Evolutionary conservation across 2,113 vertebrate genomes (phyloP), one percentile per base, ranked within the genome.

Genomic region (Alligator sinensis): DNA sequence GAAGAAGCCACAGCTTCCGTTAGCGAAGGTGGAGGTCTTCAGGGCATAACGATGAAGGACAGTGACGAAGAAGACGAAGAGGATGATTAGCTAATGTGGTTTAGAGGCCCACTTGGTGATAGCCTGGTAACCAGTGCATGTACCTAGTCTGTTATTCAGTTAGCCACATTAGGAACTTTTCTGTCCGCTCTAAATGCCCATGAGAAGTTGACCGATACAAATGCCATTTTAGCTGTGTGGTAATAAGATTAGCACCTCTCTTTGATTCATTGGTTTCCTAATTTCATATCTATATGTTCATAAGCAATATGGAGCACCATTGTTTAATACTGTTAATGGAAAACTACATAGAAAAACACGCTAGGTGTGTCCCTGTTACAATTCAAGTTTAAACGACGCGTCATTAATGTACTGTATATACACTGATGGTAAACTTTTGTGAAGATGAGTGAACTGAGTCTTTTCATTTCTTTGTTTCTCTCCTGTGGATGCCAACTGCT

Each of bases 271-370:
- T 97, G 74, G 98, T 99, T 99, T 99, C 98, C 98, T 98, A 96
- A 98, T 98, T 98, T 99, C 98, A 98, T 99, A 98, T 98, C 98
- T 99, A 76, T 98, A 98, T 99, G 99, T 99, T 99, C 99, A 99
- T 99, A 99, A 99, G 99, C 99, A 99, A 99, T 99, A 99, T 98
- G 99, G 98, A 99, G 98, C 99, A 99, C 98, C 98, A 98, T 99
- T 98, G 98, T 99, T 99, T 99, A 98, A 98, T 98, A 98, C 98
- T 98, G 98, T 99, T 98, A 98, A 98, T 98, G 98, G 98, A 98
- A 98, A 99, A 98, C 84, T 98, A 98, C 98, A 93, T 99, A 99
- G 97, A 97, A 98, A 47, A 97, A 97, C 95, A 97, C 97, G 96
- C 97, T 98, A 97, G 98, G 98, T 98, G 98, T 99, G 98, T 98